Evolutionary conservation across 2,797 vertebrate genomes (phyloP), one percentile per base, ranked within the genome.

Genomic region (Cossypha polioptera): DNA sequence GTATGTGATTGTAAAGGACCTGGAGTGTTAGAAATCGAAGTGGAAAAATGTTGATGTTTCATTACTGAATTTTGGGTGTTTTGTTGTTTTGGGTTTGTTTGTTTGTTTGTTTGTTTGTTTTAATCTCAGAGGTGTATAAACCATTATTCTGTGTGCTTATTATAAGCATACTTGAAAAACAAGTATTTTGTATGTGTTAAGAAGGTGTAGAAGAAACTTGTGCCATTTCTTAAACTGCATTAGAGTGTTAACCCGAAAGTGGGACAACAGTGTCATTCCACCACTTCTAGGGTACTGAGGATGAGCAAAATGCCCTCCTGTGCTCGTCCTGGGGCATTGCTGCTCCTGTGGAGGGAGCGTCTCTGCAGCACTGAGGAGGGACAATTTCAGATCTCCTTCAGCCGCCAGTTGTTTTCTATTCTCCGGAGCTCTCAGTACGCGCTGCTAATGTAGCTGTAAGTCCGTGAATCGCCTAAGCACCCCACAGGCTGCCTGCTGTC

Each of bases 281-380:
- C 13, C 5, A 0, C 2, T 7, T 29, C 25, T 33, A 20, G 15
- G 26, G 18, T 66, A 17, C 5, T 7, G 12, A 20, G 5, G 2
- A 4, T 7, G 16, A 62, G 22, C 20, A 12, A 33, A 35, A 29
- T 1, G 7, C 40, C 54, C 2, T 50, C 10, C 15, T 3, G 4
- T 13, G 13, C 5, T 24, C 18, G 4, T 2, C 0, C 22, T 3
- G 7, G 1, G 14, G 13, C 40, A 5, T 1, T 11, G 29, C 19
- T 20, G 61, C 26, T 25, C 13, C 0, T 0, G 0, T 0, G 14
- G 63, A 54, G 16, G 29, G 35, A 47, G 10, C 7, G 19, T 8
- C 55, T 20, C 33, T 14, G 16, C 24, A 17, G n/a, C 22, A 1
- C 54, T 11, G 7, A 8, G 16, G 9, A 2, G 1, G 6, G 19